Percentiles rank a stretch among this genome's conserved stretches.
These are phyloP conservation scores for Speoplatyrhinus poulsoni DNA, from an alignment of 2,113 vertebrate genomes.

Conservation along the genomic window DNA sequence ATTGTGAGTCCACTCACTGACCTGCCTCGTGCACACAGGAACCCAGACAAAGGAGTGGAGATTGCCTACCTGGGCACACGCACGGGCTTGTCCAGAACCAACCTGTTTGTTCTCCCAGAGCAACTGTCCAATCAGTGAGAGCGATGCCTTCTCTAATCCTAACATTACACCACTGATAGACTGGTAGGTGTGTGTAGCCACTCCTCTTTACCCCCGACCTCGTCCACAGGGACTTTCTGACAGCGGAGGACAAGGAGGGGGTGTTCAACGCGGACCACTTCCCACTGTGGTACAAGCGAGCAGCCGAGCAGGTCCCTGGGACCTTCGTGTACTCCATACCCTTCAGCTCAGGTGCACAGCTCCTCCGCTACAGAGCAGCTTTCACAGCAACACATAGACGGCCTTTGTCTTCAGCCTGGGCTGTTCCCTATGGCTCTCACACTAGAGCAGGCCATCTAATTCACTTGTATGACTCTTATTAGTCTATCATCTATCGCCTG, in stretches of 20 bases:
- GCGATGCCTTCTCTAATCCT: slow-evolving; percentile 30
- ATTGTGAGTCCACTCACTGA: neutral
- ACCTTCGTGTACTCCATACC: slow-evolving; percentile 97
- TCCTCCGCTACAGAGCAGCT: neutral
- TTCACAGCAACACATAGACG: too few relatives aligned
- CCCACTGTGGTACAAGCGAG: slow-evolving; percentile 96
- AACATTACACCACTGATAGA: neutral
- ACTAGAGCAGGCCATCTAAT: too few relatives aligned
- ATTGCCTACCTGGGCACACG: slow-evolving; percentile 96
- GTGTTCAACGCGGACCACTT: slow-evolving; percentile 98
- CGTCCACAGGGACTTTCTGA: slow-evolving; percentile 92
- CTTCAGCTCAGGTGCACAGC: slow-evolving; percentile 86
- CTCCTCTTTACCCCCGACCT: slow-evolving; percentile 29
- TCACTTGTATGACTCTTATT: too few relatives aligned
- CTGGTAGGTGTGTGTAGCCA: slow-evolving; percentile 59
- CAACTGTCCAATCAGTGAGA: slow-evolving; percentile 96
- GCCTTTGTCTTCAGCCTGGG: too few relatives aligned
- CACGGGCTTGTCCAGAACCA: slow-evolving; percentile 90
- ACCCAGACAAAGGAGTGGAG: slow-evolving; percentile 98
- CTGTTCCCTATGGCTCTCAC: too few relatives aligned
- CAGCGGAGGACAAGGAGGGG: slow-evolving; percentile 93
- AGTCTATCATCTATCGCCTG: too few relatives aligned
- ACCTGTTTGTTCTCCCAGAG: slow-evolving; percentile 90
- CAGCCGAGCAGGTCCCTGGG: slow-evolving; percentile 93
- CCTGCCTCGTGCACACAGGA: slow-evolving; percentile 76